These are phyloP conservation scores for Hippolais icterina DNA, from an alignment of 2,113 vertebrate species.

Conservation along the genomic window DNA sequence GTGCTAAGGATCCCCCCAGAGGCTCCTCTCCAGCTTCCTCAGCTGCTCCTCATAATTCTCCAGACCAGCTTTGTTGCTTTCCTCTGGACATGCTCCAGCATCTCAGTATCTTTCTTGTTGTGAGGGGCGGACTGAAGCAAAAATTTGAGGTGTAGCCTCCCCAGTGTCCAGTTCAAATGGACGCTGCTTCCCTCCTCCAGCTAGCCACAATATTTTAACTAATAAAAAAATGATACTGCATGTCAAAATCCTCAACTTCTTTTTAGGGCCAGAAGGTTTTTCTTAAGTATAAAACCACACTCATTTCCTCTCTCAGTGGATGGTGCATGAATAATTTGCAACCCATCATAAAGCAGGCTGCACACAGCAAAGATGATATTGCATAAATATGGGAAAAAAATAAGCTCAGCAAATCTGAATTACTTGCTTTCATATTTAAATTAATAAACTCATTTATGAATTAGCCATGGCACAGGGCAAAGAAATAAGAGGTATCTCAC, in stretches of 20 bases:
- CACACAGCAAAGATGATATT: not conserved
- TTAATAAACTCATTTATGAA: constrained; percentile 55
- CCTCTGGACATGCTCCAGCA: not conserved
- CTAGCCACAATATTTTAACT: not conserved
- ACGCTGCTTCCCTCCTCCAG: rapidly evolving
- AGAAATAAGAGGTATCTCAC: constrained; percentile 6
- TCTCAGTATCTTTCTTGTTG: not conserved
- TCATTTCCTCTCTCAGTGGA: not conserved
- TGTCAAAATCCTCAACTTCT: not conserved
- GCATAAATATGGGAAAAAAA: not conserved
- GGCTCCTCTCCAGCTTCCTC: not conserved
- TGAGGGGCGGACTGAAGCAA: not conserved
- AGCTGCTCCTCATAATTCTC: not conserved
- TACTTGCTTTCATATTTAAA: constrained; percentile 31
- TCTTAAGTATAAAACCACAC: not conserved
- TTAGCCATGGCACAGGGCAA: not conserved
- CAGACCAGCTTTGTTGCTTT: not conserved
- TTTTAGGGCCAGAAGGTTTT: not conserved
- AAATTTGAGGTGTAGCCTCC: not conserved
- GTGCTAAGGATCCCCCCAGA: not conserved
- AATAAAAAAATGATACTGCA: not conserved
- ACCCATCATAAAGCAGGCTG: not conserved
- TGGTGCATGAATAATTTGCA: not conserved
- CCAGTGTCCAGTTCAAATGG: not conserved
- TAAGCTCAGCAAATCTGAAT: constrained; percentile 41